Base-by-base conservation (phyloP, 2,113 vertebrate species). In the Orientallactaga bullata region DNA sequence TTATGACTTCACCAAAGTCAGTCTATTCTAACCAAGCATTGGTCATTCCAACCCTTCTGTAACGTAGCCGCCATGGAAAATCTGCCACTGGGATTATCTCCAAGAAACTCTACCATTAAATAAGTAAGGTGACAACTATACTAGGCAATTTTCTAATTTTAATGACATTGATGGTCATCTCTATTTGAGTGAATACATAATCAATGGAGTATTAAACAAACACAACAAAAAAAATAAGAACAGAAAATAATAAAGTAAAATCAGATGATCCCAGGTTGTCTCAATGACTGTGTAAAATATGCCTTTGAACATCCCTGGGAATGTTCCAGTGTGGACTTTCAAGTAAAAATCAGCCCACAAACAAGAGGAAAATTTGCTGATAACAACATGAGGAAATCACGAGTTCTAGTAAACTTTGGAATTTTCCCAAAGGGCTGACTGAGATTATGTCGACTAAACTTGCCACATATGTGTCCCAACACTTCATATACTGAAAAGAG, bases 351-450 rank as follows among this genome's bases (percentile, higher is more conserved):
- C 39, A 65, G 35, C 69, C 24, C 21, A 60, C 68, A 66, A 65
- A 51, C 26, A 69, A 35, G 18, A 65, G 32, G 55, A 63, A 78
- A 78, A 71, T 58, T 72, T 30, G 69, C 18, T 76, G 21, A 28
- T 37, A 51, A 85, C 30, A 82, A 11, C 76, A 18, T 63, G 63
- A 79, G 18, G 61, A 77, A 93, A 79, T 24, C 4, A 26, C 66
- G 39, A 3, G n/a, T 82, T 92, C 88, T 12, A 72, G 42, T 35
- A 68, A 66, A 15, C 32, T 32, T 76, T 18, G 30, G 24, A 23
- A 39, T 77, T 95, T 93, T 63, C 51, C 55, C n/a, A 76, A 92
- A 95, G 17, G 42, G 20, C 58, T 88, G 35, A 94, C 58, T 88
- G 35, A 94, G n/a, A 83, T 77, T 51, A 12, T 76, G 32, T 77